Evolutionary conservation across 2,113 vertebrate species (phyloP), one percentile per base, ranked within the genome.

Genomic region (Balaeniceps rex): DNA sequence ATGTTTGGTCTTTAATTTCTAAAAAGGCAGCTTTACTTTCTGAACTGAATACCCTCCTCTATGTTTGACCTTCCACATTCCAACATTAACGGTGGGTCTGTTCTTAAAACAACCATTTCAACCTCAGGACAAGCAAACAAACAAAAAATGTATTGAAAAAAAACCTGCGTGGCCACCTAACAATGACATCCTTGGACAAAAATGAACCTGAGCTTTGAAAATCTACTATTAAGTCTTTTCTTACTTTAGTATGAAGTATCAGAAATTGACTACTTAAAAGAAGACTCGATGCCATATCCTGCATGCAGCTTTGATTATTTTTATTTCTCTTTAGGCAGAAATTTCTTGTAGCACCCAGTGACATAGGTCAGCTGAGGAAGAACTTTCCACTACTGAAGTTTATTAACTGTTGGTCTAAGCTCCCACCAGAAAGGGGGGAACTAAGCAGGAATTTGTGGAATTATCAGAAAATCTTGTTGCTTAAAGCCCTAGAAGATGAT

Each of bases 1-100:
- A 24, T 89, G 57, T 97, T 97, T 96, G 68, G 55, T 87, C 42
- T 81, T 94, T 93, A 85, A 74, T 95, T 96, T 96, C 90, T 91
- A 77, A 93, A 47, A n/a, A 74, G 54, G 65, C 64, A 85, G 77
- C 51, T 94, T 95, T 94, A 46, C 83, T 94, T 95, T 88, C 93
- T 87, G 57, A 91, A 88, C 42, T 64, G 49, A 87, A 68, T 66
- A 61, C 66, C 70, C 52, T 91, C 25, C 36, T 74, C 46, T 51
- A 0, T 19, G 23, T 64, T 87, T 96, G 78, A 69, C 88, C 69
- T 84, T 79, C 58, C 42, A 42, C 36, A n/a, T 76, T 47, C 28
- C 76, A 83, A 10, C 28, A 42, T 72, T n/a, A 72, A 88, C 93
- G 14, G 36, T 19, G 7, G 4, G 6, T 46, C 33, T 89, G n/a